phyloP scores from a whole-genome alignment of 2,113 vertebrate genomes.

The Microtus ochrogaster region DNA sequence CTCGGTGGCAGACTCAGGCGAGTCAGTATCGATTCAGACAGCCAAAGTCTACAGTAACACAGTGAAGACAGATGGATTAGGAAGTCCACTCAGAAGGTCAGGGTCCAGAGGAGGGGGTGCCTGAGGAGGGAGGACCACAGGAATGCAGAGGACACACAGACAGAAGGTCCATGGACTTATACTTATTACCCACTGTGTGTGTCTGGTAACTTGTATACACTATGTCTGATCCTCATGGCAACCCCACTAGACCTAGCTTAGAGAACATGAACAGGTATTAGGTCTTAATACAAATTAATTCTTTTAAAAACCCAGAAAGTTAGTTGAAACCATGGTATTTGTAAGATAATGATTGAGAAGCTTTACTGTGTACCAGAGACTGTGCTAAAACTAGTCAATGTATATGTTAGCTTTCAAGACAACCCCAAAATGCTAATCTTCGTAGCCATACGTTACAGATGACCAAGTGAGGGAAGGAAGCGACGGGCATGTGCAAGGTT shows the following conservation, averaged over 20 bases:
- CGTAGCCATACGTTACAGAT: neutral
- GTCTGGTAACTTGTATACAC: neutral
- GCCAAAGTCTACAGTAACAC: neutral
- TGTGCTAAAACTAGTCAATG: neutral
- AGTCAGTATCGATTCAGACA: neutral
- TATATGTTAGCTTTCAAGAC: neutral
- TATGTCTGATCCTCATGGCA: neutral
- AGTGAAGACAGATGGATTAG: neutral
- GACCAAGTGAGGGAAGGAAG: neutral
- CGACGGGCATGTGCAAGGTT: neutral
- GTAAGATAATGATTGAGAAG: constrained; percentile 15
- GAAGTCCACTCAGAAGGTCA: neutral
- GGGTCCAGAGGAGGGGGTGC: neutral
- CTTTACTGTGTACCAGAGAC: neutral
- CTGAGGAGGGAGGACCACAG: neutral
- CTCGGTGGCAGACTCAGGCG: neutral
- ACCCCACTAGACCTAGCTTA: neutral
- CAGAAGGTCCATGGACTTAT: neutral
- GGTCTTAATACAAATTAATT: neutral
- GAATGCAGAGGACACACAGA: neutral
- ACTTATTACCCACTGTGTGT: neutral
- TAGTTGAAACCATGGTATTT: neutral
- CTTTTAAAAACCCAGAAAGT: neutral
- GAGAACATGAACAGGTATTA: neutral
- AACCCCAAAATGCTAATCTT: neutral